Percentiles rank a stretch among this genome's conserved stretches.
Evolutionary conservation across 64 coral and sea anemone species (phyloP).

Genomic region (Pocillopora verrucosa): DNA sequence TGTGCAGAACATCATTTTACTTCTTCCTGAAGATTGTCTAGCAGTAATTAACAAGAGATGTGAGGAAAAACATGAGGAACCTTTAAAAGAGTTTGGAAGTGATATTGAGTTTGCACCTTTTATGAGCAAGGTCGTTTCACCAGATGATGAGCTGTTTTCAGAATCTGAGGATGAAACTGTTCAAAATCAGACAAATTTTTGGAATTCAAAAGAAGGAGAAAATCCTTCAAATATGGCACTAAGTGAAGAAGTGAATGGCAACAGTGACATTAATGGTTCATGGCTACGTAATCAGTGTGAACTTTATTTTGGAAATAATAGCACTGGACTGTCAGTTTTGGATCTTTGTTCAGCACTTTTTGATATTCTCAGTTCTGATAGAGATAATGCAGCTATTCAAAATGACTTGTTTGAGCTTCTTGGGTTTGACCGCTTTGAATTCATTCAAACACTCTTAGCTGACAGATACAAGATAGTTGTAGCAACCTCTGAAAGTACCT

Average conservation of each 20-base stretch:
- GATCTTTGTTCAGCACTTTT: slow-evolving; percentile 94
- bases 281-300: slow-evolving; percentile 92
- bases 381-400: slow-evolving; percentile 86
- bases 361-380: slow-evolving; percentile 89
- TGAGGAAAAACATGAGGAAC: slow-evolving; percentile 16
- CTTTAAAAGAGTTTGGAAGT: slow-evolving; percentile 71
- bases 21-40: slow-evolving; percentile 62
- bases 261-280: slow-evolving; percentile 37
- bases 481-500: slow-evolving; percentile 38
- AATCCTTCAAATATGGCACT: background rate
- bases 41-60: slow-evolving; percentile 57
- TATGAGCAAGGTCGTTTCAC: slow-evolving; percentile 6
- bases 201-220: background rate
- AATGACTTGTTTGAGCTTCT: slow-evolving; percentile 94
- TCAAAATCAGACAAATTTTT: slow-evolving; percentile 6
- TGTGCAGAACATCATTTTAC: slow-evolving; percentile 45
- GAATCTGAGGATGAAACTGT: slow-evolving; percentile 81
- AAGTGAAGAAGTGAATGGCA: background rate
- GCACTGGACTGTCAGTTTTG: slow-evolving; percentile 50
- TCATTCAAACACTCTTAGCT: slow-evolving; percentile 81
- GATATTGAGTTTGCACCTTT: slow-evolving; percentile 65
- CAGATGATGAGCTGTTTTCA: slow-evolving; percentile 57
- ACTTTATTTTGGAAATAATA: slow-evolving; percentile 42
- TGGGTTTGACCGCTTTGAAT: slow-evolving; percentile 95
- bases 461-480: slow-evolving; percentile 68